Evolutionary conservation across 1,140 invertebrate species (phyloP).

Genomic region (Caenorhabditis latens): DNA sequence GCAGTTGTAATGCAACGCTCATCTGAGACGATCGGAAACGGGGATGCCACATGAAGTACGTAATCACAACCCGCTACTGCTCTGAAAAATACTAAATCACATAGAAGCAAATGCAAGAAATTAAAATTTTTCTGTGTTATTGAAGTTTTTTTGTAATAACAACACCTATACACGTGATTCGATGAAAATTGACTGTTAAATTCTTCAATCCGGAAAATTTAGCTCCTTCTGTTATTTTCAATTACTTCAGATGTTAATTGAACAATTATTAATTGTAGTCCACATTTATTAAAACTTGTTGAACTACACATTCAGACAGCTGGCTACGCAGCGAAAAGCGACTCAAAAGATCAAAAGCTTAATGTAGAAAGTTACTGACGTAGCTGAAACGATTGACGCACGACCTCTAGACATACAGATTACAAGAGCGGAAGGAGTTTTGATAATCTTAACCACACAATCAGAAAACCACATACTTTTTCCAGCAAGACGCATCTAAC

Average conservation of each 20-base stretch:
- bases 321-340: no score
- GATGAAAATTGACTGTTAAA: no score
- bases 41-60: conserved; percentile 81
- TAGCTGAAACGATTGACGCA: neutral
- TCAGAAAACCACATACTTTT: conserved; percentile 70
- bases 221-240: no score
- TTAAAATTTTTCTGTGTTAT: no score
- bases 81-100: conserved; percentile 78
- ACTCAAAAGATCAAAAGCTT: neutral
- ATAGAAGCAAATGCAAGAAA: no score
- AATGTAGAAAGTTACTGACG: neutral
- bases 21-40: conserved; percentile 79
- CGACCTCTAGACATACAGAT: conserved; percentile 13
- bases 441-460: conserved; percentile 1
- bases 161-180: no score
- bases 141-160: no score
- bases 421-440: conserved; percentile 62
- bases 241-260: no score
- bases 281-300: no score
- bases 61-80: conserved; percentile 80
- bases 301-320: no score
- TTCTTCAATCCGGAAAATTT: no score
- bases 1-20: conserved; percentile 81
- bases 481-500: conserved; percentile 78
- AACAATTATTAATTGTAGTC: no score